phyloP scores from a whole-genome alignment of 2,113 vertebrate species.

The Mastomys natalensis region DNA sequence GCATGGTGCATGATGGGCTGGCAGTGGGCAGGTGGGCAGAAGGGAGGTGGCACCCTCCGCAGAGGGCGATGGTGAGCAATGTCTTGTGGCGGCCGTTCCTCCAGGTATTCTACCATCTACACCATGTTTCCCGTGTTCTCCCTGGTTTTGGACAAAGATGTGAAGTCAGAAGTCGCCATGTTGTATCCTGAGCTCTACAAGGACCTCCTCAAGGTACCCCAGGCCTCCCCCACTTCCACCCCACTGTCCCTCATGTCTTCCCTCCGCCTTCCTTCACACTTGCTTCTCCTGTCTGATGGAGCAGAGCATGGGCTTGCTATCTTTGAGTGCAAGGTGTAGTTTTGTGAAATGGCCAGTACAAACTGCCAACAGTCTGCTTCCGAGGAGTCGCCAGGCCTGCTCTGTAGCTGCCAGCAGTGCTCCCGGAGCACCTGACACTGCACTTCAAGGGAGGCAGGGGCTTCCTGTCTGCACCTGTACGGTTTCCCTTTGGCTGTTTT shows the following conservation, averaged over 20 bases:
- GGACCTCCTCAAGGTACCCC: conserved; percentile 95
- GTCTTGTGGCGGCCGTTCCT: rapidly evolving
- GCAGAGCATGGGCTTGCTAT: neutral
- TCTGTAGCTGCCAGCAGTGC: neutral
- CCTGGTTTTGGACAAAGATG: conserved; percentile 98
- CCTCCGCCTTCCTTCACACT: neutral
- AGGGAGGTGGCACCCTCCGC: neutral
- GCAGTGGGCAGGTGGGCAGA: rapidly evolving
- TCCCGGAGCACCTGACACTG: neutral
- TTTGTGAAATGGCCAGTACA: neutral
- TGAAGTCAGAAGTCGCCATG: conserved; percentile 99
- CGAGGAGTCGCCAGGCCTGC: neutral
- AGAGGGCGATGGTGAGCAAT: rapidly evolving
- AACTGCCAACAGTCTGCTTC: neutral
- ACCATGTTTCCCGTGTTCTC: conserved; percentile 99
- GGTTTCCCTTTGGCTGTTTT: neutral
- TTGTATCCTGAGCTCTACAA: conserved; percentile 98
- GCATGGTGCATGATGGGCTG: rapidly evolving
- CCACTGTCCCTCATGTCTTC: neutral
- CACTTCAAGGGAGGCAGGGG: neutral
- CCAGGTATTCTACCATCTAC: conserved; percentile 97
- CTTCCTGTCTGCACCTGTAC: no score
- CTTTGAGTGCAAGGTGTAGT: neutral
- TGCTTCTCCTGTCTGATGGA: neutral
- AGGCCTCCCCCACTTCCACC: neutral